Evolutionary conservation across 37 sponge, comb jelly and placozoan species (phyloP), one percentile per base, ranked within the genome.

Genomic region (Dysidea cf. avara): DNA sequence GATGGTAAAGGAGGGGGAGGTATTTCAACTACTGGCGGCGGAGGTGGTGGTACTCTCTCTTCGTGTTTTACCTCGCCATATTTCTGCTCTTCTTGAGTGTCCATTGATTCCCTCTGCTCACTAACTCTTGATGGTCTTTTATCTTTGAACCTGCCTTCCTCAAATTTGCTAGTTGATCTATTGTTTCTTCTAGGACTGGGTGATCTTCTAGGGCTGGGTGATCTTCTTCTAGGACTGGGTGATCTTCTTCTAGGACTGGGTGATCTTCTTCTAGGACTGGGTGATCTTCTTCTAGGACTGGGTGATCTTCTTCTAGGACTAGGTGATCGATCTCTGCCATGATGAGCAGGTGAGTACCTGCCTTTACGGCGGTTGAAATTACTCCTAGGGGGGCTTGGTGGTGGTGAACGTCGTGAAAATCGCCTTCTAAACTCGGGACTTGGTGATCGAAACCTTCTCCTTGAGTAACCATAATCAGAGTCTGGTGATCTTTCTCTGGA

Each of bases 1-100:
- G 76, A 34, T 5, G 91, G 83, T 14, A 61, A 74, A 17, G 83
- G 83, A 64, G 87, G 91, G 53, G 78, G 78, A 18, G 64, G 22
- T 5, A 61, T 66, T 18, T 61, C 72, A 33, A 53, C n/a, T 9
- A 72, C 66, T 20, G 40, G 57, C 53, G 85, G 72, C 24, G 56
- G 48, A 2, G 40, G 28, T 3, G 75, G 56, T 11, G 47, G 38
- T 1, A 51, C 49, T 9, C 39, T 21, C 1, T 68, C 39, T 12
- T 29, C 11, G 7, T 51, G 77, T 64, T 20, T 7, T 7, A 18
- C 25, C 48, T 39, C 50, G 5, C 7, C 16, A 11, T 49, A 20
- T 46, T 18, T 50, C 17, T 50, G 16, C n/a, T n/a, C n/a, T n/a
- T n/a, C n/a, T n/a, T n/a, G n/a, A n/a, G n/a, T n/a, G n/a, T 16